Conservation (phyloP, 2,113 vertebrate species). For the Oncorhynchus keta region DNA sequence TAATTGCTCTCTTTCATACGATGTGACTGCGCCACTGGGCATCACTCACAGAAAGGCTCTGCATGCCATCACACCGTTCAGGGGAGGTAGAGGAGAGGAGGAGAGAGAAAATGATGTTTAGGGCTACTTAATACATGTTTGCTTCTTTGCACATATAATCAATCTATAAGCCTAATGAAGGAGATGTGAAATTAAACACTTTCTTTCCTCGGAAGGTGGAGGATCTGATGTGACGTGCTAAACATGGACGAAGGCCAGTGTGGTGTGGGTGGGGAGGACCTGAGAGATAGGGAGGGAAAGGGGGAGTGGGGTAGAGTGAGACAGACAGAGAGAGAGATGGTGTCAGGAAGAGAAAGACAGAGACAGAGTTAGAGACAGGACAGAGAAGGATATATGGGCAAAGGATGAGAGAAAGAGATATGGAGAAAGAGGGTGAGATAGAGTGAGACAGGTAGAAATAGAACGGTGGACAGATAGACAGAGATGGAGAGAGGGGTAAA, state of each 20-base stretch:
- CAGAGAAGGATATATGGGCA: too few species aligned
- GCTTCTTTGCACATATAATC: not conserved
- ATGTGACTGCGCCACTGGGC: not conserved
- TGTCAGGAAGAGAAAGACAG: slow-evolving; percentile 16
- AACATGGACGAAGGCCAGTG: too few species aligned
- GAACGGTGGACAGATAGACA: too few species aligned
- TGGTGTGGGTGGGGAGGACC: too few species aligned
- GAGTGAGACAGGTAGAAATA: too few species aligned
- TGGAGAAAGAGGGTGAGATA: too few species aligned
- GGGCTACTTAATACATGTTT: not conserved
- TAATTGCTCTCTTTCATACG: not conserved
- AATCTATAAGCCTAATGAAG: not conserved
- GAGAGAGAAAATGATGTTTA: not conserved
- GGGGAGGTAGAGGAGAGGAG: not conserved
- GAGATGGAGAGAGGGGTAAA: too few species aligned
- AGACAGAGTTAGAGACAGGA: not conserved
- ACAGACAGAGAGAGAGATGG: slow-evolving; percentile 17
- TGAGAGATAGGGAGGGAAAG: slow-evolving; percentile 40
- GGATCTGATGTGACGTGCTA: too few species aligned
- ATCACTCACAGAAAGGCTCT: not conserved
- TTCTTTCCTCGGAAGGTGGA: not conserved
- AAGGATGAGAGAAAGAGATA: too few species aligned
- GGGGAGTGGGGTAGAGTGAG: not conserved
- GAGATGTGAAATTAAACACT: not conserved
- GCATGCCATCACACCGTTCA: not conserved